Evolutionary conservation across 2,797 vertebrate genomes (phyloP).

Genomic region (Myotis vivesi): DNA sequence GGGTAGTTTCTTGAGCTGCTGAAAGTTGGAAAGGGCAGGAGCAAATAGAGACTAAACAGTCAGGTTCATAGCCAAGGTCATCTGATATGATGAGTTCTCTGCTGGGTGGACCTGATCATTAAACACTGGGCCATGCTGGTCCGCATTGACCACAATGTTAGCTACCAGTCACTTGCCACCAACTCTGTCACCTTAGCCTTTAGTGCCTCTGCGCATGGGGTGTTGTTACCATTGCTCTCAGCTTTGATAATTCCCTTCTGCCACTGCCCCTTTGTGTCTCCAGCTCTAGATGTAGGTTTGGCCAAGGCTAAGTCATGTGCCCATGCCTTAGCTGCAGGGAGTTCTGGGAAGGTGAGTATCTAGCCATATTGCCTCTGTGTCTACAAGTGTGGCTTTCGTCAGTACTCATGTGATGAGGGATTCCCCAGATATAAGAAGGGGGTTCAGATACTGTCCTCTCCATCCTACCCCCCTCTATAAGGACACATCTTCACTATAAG

Average conservation of each 20-base stretch:
- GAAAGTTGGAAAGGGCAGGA: neutral
- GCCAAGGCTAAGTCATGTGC: neutral
- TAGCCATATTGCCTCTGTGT: neutral
- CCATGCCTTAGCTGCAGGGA: neutral
- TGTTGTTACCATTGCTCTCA: neutral
- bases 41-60: neutral
- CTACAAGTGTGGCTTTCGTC: neutral
- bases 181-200: neutral
- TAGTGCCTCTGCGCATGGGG: neutral
- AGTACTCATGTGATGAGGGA: neutral
- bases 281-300: neutral
- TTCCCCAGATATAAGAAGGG: neutral
- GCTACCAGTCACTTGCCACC: neutral
- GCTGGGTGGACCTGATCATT: no score
- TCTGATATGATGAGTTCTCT: neutral
- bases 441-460: neutral
- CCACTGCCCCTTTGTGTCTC: neutral
- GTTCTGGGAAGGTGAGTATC: neutral
- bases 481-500: neutral
- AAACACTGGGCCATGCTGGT: neutral
- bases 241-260: neutral
- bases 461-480: neutral
- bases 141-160: accelerated
- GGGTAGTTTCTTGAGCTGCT: neutral
- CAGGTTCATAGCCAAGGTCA: neutral